These are phyloP conservation scores for Fregata magnificens DNA, from an alignment of 2,113 vertebrate species.

Conservation along the genomic window DNA sequence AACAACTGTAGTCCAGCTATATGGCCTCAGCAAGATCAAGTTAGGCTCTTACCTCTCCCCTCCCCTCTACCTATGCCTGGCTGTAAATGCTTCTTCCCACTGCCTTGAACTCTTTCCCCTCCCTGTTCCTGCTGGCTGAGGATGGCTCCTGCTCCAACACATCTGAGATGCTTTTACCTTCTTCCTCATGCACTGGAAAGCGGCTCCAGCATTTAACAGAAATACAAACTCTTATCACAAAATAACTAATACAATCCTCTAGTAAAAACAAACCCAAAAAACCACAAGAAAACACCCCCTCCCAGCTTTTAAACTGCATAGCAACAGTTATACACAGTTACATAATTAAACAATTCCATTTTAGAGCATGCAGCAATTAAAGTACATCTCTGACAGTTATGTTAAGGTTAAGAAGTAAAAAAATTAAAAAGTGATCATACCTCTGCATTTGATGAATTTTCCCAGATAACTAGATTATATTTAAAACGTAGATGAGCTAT, in stretches of 20 bases:
- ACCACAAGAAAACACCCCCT: background rate
- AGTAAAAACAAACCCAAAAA: background rate
- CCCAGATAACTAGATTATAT: conserved; percentile 64
- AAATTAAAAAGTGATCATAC: background rate
- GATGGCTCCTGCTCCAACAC: background rate
- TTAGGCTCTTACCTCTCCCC: background rate
- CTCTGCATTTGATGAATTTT: conserved; percentile 49
- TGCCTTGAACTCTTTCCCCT: background rate
- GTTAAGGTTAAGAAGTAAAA: background rate
- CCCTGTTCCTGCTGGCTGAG: background rate
- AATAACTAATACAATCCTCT: background rate
- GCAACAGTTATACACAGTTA: background rate
- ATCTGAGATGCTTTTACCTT: background rate
- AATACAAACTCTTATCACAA: background rate
- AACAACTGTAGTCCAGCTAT: background rate
- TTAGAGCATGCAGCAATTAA: background rate
- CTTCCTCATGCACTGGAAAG: background rate
- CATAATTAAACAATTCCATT: background rate
- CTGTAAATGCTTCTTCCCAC: background rate
- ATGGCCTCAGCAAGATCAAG: background rate
- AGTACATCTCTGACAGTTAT: background rate
- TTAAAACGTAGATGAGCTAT: background rate
- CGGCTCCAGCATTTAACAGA: background rate
- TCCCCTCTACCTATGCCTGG: background rate
- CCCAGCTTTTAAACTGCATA: background rate